These are phyloP conservation scores for Heptranchias perlo DNA, from an alignment of 2,113 vertebrate genomes.

Conservation along the genomic window DNA sequence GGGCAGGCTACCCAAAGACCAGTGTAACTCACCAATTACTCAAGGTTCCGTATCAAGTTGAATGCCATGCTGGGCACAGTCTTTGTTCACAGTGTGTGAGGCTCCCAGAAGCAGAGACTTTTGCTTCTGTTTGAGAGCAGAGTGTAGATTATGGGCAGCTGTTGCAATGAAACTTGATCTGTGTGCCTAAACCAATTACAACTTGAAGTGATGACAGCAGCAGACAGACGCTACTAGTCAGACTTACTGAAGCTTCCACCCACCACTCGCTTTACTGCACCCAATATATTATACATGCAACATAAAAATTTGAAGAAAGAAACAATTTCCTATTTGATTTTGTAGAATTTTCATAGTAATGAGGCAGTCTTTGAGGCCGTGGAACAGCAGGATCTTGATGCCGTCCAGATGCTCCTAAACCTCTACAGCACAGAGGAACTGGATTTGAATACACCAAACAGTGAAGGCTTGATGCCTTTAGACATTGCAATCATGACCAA, in stretches of 20 bases:
- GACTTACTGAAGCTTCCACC: background rate
- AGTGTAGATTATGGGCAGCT: background rate
- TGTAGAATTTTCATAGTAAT: conserved; percentile 67
- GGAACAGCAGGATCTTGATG: conserved; percentile 79
- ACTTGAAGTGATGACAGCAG: conserved; percentile 17
- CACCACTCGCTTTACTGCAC: background rate
- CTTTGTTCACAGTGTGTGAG: conserved; percentile 5
- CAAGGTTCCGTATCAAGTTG: background rate
- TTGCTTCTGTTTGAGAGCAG: background rate
- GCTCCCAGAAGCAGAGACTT: background rate
- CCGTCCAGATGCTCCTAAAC: conserved; percentile 73
- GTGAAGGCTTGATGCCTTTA: conserved; percentile 78
- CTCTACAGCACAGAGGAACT: conserved; percentile 81
- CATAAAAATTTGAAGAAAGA: background rate
- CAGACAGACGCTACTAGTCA: background rate
- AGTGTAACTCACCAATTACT: background rate
- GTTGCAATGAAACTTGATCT: conserved; percentile 17
- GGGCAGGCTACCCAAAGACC: background rate
- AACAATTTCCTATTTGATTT: background rate
- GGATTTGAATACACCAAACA: conserved; percentile 87
- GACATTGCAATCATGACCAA: conserved; percentile 90
- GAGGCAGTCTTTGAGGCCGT: conserved; percentile 80
- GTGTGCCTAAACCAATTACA: conserved; percentile 21
- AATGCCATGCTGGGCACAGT: background rate
- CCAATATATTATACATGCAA: background rate